Conservation (phyloP, 1,140 invertebrate genomes). For the Hesperophylax magnus region DNA sequence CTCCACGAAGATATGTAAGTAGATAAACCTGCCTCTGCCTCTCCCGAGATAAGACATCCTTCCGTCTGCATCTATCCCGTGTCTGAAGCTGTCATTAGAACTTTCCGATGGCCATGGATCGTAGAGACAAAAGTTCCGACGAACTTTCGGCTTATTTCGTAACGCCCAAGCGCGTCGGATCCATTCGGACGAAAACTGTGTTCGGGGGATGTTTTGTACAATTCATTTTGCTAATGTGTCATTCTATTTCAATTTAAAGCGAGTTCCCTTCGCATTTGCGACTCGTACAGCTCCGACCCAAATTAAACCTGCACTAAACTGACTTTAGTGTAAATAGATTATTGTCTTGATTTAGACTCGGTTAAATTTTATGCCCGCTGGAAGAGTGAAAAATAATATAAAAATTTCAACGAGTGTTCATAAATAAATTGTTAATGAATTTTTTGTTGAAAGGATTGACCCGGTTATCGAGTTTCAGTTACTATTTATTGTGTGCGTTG, state of each 20-base stretch:
- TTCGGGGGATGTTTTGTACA: background rate
- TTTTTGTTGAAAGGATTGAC: no score
- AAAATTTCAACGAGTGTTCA: no score
- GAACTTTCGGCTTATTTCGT: slow-evolving; percentile 8
- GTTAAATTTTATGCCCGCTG: no score
- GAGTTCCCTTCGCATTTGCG: background rate
- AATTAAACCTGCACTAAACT: no score
- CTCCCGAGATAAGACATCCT: background rate
- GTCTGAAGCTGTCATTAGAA: background rate
- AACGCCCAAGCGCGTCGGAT: background rate
- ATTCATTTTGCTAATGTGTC: slow-evolving; percentile 30
- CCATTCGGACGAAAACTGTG: background rate
- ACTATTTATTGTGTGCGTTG: no score
- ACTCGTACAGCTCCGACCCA: background rate
- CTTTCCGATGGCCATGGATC: slow-evolving; percentile 4
- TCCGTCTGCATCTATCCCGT: no score
- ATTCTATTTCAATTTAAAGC: slow-evolving; percentile 25
- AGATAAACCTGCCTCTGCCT: slow-evolving; percentile 22
- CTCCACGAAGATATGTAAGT: slow-evolving; percentile 7
- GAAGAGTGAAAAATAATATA: no score
- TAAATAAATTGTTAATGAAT: no score
- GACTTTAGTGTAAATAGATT: no score
- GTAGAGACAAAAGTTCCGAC: background rate
- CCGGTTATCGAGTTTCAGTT: no score
- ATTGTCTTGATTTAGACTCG: no score